A percentile compares a stretch with the other conserved stretches of the same genome.
Conservation (phyloP, 2,888 invertebrate genomes). For the Noctua fimbriata region DNA sequence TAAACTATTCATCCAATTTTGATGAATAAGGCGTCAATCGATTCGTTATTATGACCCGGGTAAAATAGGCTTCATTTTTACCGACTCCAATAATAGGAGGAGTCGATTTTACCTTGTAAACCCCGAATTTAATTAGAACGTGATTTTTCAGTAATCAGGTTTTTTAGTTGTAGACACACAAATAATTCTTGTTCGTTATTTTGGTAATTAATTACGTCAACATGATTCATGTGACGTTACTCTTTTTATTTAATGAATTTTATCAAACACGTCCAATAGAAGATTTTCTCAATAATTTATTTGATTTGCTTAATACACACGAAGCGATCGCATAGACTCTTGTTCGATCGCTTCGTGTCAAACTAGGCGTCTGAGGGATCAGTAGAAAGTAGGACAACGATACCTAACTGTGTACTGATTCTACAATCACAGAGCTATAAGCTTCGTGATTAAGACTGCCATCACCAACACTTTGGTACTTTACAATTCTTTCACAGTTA, state of each 20-base stretch:
- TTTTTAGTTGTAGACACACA: too few relatives aligned
- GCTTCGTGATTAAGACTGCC: background rate
- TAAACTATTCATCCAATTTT: too few relatives aligned
- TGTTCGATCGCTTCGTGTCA: conserved; percentile 21
- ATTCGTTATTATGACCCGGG: too few relatives aligned
- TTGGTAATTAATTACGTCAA: background rate
- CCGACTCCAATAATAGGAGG: too few relatives aligned
- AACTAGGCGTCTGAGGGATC: conserved; percentile 5
- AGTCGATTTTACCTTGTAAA: too few relatives aligned
- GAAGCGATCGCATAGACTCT: background rate
- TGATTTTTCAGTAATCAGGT: too few relatives aligned
- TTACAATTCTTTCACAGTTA: background rate
- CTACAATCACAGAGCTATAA: conserved; percentile 6
- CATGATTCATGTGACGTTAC: too few relatives aligned
- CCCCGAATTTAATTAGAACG: too few relatives aligned
- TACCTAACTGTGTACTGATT: conserved; percentile 8
- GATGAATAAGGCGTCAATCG: too few relatives aligned
- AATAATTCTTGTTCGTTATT: too few relatives aligned
- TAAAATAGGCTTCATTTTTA: too few relatives aligned
- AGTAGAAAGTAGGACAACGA: background rate
- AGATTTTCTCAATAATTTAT: background rate
- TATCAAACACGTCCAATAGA: background rate
- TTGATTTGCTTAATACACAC: background rate
- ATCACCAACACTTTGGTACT: background rate
- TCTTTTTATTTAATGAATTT: background rate